phyloP scores from a whole-genome alignment of 2,113 vertebrate species.

The Trochalopteron elliotii region DNA sequence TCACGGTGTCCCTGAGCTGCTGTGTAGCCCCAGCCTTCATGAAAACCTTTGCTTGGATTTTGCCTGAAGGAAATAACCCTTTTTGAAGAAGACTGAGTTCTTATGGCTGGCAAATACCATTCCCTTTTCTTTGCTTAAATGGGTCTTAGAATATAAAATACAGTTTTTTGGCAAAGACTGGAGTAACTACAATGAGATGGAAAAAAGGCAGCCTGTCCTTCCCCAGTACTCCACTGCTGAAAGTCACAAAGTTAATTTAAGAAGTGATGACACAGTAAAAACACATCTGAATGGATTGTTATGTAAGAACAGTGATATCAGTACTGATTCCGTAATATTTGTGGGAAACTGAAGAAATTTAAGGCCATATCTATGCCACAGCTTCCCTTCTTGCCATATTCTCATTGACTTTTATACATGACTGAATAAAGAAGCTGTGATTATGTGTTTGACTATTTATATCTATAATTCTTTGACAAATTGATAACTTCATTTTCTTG shows the following conservation, averaged over 20 bases:
- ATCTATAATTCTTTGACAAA: background rate
- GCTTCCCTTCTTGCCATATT: background rate
- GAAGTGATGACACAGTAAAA: conserved; percentile 9
- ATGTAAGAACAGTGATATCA: background rate
- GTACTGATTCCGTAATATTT: background rate
- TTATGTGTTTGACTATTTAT: background rate
- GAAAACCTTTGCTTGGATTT: background rate
- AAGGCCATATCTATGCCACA: background rate
- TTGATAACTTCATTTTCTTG: background rate
- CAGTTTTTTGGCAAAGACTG: background rate
- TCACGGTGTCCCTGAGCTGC: background rate
- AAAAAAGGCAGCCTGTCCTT: background rate
- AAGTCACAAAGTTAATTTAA: conserved; percentile 38
- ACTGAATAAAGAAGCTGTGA: background rate
- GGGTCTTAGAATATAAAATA: background rate
- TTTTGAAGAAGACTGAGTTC: background rate
- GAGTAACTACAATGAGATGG: background rate
- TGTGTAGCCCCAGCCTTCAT: background rate
- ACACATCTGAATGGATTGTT: background rate
- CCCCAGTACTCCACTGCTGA: background rate
- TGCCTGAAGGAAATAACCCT: background rate
- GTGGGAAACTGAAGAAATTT: background rate
- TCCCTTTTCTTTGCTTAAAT: conserved; percentile 20
- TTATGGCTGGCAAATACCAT: background rate
- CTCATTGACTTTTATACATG: background rate